Evolutionary conservation across 2,888 invertebrate species (phyloP).

Genomic region (Bembecia ichneumoniformis): DNA sequence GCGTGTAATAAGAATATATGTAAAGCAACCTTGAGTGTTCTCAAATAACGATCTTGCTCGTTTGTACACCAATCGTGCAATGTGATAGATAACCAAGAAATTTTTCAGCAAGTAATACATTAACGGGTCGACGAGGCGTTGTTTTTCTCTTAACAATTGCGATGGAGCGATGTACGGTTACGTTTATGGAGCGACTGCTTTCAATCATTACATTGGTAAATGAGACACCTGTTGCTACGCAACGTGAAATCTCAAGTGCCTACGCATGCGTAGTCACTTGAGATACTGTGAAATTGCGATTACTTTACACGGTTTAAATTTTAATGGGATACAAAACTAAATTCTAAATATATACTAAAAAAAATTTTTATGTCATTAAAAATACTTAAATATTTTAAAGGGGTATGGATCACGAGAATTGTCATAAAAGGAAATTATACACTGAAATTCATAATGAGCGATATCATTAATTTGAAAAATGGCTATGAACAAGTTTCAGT

Average conservation of each 20-base stretch:
- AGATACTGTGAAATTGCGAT: no score
- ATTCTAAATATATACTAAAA: neutral
- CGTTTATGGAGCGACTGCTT: neutral
- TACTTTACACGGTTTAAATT: no score
- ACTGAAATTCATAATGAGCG: no score
- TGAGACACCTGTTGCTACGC: constrained; percentile 18
- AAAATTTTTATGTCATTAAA: no score
- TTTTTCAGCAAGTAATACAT: neutral
- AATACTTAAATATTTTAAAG: neutral
- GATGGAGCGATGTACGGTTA: neutral
- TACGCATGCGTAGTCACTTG: constrained; percentile 12
- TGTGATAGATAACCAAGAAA: neutral
- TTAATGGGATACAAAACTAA: no score
- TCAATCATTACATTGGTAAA: neutral
- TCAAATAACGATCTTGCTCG: constrained; percentile 2
- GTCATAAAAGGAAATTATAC: no score
- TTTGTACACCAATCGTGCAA: no score
- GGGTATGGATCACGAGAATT: neutral
- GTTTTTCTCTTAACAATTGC: neutral
- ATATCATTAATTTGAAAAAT: no score
- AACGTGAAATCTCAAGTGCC: constrained; percentile 4
- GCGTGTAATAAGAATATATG: neutral
- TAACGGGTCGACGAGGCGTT: neutral
- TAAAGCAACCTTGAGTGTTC: constrained; percentile 1
- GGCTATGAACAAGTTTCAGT: no score